Evolutionary conservation across 2,888 invertebrate genomes (phyloP).

Genomic region (Napeogenes inachia): DNA sequence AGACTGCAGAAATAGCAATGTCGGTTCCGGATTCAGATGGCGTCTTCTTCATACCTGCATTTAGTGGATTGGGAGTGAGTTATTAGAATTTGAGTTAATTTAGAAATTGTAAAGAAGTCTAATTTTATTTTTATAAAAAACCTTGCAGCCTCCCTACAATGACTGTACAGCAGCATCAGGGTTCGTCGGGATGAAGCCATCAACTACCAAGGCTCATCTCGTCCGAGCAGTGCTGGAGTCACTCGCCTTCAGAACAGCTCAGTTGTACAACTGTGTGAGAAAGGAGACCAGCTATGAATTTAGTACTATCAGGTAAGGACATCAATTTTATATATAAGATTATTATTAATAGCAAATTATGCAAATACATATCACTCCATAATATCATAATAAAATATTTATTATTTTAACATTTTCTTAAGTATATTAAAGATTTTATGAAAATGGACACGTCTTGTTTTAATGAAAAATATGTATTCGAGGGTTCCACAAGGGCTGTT

Average conservation of each 20-base stretch:
- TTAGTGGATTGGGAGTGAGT: slow-evolving; percentile 89
- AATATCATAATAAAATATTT: too few relatives aligned
- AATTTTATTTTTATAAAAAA: too few relatives aligned
- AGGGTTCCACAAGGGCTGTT: too few relatives aligned
- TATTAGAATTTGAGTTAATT: too few relatives aligned
- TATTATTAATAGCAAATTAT: background rate
- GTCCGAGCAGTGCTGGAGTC: slow-evolving; percentile 91
- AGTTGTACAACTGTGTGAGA: slow-evolving; percentile 85
- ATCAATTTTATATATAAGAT: background rate
- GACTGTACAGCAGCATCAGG: slow-evolving; percentile 90
- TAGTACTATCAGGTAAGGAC: slow-evolving; percentile 76
- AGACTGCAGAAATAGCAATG: slow-evolving; percentile 81
- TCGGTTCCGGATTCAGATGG: slow-evolving; percentile 84
- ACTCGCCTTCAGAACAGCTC: slow-evolving; percentile 87
- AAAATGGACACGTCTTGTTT: too few relatives aligned
- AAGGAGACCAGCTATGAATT: slow-evolving; percentile 81
- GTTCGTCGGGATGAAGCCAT: slow-evolving; percentile 86
- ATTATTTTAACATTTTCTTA: too few relatives aligned
- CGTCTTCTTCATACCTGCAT: slow-evolving; percentile 92
- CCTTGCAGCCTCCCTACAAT: slow-evolving; percentile 89
- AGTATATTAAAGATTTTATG: too few relatives aligned
- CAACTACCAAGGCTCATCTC: slow-evolving; percentile 86
- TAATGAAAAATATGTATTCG: too few relatives aligned
- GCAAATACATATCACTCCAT: too few relatives aligned
- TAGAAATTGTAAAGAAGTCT: too few relatives aligned